phyloP scores from a whole-genome alignment of 2,113 vertebrate genomes.

The Apodemus sylvaticus region DNA sequence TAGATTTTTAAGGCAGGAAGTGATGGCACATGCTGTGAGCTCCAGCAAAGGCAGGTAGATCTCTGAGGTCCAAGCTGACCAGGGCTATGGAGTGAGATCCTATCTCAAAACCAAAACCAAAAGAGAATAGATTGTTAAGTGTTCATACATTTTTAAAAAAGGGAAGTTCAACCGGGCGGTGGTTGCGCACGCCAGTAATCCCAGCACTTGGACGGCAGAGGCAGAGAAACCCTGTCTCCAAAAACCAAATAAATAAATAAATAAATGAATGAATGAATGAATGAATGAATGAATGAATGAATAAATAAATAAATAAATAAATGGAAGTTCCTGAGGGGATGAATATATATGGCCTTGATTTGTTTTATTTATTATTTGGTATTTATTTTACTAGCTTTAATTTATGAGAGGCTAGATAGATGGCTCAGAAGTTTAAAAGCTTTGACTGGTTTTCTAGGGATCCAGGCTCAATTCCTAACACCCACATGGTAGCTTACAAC shows the following conservation, averaged over 20 bases:
- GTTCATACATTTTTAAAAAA: background rate
- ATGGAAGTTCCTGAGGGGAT: background rate
- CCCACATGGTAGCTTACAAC: no score
- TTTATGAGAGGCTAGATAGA: no score
- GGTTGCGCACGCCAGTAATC: no score
- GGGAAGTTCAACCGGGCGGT: no score
- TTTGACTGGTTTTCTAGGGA: background rate
- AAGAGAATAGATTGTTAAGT: background rate
- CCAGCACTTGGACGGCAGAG: no score
- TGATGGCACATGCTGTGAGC: background rate
- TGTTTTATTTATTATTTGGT: background rate
- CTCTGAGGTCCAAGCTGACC: background rate
- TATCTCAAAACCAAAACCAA: background rate
- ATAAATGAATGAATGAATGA: no score
- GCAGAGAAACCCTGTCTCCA: no score
- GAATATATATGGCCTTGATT: background rate
- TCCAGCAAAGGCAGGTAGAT: background rate
- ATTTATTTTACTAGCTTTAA: no score
- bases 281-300: no score
- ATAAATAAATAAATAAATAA: no score
- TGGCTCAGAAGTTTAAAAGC: background rate
- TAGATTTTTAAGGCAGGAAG: background rate
- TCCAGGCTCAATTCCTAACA: no score
- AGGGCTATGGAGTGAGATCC: background rate
- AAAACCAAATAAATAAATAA: no score